Evolutionary conservation across 2,888 invertebrate species (phyloP), one percentile per base, ranked within the genome.

Genomic region (Drosophila imparisetae): DNA sequence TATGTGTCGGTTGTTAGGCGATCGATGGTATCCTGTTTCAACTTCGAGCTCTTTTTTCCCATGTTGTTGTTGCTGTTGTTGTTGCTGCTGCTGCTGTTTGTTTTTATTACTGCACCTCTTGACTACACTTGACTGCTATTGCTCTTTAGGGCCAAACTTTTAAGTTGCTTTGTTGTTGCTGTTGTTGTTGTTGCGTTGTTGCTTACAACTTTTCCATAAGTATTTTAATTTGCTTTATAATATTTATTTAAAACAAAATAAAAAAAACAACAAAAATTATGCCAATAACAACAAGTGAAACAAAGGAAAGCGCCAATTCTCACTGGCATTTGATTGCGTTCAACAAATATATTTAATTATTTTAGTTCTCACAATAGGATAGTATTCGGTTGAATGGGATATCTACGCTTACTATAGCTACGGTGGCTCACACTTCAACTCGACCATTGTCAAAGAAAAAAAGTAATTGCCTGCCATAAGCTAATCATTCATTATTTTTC

Each of bases 21-120:
- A 93, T 98, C 97, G 93, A 98, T 97, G 91, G 98, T 98, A 93
- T 98, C 98, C 93, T 97, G 97, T 95, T 98, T 98, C 93, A 98
- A 96, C 94, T 98, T 98, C 72, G 98, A 98, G 93, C 98, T 98
- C 94, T 97, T 97, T 95, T 98, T 98, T 91, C 98, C 98, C 98
- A 98, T 98, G 90, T 94, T 95, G 87, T 58, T 61, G 64, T 66
- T 77, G 50, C 54, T 72, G 49, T 38, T 63, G 60, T 18, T 64
- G 34, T 24, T 67, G 61, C 15, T 63, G 49, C 29, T 74, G 24
- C n/a, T 63, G 49, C 30, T 74, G 24, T 66, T 21, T 21, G 7
- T 52, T 50, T 49, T 42, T 61, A 15, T 40, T 38, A 38, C 58
- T 58, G 36, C 68, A 69, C 68, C 58, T 69, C 69, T 58, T 57